Percentiles rank a stretch among this genome's conserved stretches.
These are phyloP conservation scores for Neosalanx taihuensis DNA, from an alignment of 2,797 vertebrate genomes.

Conservation along the genomic window DNA sequence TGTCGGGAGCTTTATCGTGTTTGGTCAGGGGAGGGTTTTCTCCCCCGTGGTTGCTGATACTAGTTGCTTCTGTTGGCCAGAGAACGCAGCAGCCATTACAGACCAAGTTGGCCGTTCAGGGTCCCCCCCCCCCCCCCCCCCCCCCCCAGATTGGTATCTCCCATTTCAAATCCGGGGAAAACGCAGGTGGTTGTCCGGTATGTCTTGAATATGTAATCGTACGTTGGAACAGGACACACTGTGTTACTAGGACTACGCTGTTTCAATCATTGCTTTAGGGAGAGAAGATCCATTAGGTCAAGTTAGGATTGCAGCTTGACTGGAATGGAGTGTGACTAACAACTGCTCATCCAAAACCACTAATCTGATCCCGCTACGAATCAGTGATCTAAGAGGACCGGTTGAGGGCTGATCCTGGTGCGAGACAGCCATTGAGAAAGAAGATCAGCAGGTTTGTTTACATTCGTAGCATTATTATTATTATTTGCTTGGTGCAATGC, in stretches of 20 bases:
- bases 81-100: neutral
- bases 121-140: neutral
- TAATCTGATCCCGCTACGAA: too few relatives aligned
- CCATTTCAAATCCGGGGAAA: neutral
- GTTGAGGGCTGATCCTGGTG: neutral
- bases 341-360: too few relatives aligned
- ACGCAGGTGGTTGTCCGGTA: neutral
- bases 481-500: neutral
- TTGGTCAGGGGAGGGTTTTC: conserved; percentile 20
- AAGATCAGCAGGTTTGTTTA: conserved; percentile 50
- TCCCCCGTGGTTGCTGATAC: neutral
- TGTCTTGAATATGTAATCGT: neutral
- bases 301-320: too few relatives aligned
- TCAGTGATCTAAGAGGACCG: too few relatives aligned
- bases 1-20: conserved; percentile 41
- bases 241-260: too few relatives aligned
- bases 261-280: too few relatives aligned
- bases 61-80: neutral
- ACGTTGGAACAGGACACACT: too few relatives aligned
- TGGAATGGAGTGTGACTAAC: too few relatives aligned
- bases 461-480: neutral
- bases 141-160: too few relatives aligned
- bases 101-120: neutral
- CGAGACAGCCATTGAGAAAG: conserved; percentile 31
- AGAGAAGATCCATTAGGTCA: too few relatives aligned